Conservation (phyloP, 2,797 vertebrate genomes). For the Enoplosus armatus region DNA sequence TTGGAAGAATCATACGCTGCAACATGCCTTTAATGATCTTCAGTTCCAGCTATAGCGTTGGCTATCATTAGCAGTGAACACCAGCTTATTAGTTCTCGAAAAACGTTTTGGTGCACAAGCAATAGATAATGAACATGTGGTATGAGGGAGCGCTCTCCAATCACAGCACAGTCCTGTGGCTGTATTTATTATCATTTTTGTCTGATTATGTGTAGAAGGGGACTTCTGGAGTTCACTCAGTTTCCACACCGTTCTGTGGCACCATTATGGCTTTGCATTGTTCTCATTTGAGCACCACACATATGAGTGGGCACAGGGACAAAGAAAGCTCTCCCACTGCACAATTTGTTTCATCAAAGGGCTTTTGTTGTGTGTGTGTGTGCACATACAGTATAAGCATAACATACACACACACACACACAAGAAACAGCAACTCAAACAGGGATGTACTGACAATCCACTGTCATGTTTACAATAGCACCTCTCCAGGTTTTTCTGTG, state of each 20-base stretch:
- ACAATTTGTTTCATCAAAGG: slow-evolving; percentile 80
- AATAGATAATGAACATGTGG: slow-evolving; percentile 62
- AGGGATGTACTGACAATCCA: slow-evolving; percentile 72
- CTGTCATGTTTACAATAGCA: slow-evolving; percentile 84
- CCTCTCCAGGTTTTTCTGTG: slow-evolving; percentile 81
- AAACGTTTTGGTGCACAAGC: slow-evolving; percentile 44
- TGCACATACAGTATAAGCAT: slow-evolving; percentile 61
- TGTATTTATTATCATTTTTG: slow-evolving; percentile 40
- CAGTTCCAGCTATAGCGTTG: slow-evolving; percentile 33
- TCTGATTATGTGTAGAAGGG: slow-evolving; percentile 47
- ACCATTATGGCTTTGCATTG: slow-evolving; percentile 69
- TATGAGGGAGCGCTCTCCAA: slow-evolving; percentile 26
- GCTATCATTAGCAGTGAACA: slow-evolving; percentile 59
- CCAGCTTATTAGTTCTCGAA: slow-evolving; percentile 61
- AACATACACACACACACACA: slow-evolving; percentile 62
- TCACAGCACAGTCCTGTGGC: slow-evolving; percentile 24
- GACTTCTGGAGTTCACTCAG: slow-evolving; percentile 62
- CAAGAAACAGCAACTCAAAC: slow-evolving; percentile 70
- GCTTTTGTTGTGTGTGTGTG: slow-evolving; percentile 70
- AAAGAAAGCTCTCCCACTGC: slow-evolving; percentile 78
- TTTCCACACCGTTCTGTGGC: slow-evolving; percentile 73
- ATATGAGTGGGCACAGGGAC: slow-evolving; percentile 70
- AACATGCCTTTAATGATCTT: slow-evolving; percentile 70
- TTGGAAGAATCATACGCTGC: slow-evolving; percentile 35
- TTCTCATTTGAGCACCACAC: slow-evolving; percentile 62